phyloP scores from a whole-genome alignment of 2,797 vertebrate species.

The Cyclura pinguis region DNA sequence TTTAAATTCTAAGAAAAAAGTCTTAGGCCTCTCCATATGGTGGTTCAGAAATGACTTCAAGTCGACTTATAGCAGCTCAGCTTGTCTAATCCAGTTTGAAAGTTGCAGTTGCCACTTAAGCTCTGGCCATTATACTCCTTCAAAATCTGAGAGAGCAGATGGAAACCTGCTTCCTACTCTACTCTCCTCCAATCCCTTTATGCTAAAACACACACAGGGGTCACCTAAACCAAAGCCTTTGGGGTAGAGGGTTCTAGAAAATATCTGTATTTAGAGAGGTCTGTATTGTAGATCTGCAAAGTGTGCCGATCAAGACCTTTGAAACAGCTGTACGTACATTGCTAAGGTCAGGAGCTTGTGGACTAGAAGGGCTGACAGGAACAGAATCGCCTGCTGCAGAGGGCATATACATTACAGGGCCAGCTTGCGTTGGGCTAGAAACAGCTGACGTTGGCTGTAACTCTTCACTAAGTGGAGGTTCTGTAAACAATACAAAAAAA shows the following conservation, averaged over 20 bases:
- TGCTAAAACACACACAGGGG: neutral
- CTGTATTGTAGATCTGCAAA: constrained; percentile 13
- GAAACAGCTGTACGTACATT: constrained; percentile 76
- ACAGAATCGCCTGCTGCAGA: constrained; percentile 85
- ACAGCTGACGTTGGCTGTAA: constrained; percentile 84
- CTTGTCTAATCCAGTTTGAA: constrained; percentile 45
- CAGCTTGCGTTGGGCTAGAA: constrained; percentile 84
- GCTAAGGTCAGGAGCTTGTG: constrained; percentile 85
- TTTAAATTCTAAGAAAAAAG: constrained; percentile 25
- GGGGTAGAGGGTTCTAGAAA: constrained; percentile 18
- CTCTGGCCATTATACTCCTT: constrained; percentile 24
- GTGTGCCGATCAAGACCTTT: neutral
- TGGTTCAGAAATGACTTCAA: constrained; percentile 37
- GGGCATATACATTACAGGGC: constrained; percentile 84
- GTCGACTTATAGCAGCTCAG: constrained; percentile 12
- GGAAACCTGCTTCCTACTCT: constrained; percentile 11
- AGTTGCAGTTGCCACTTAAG: constrained; percentile 51
- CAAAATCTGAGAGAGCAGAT: constrained; percentile 38
- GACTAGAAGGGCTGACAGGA: constrained; percentile 86
- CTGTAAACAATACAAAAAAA: constrained; percentile 77
- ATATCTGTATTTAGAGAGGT: neutral
- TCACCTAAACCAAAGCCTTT: neutral
- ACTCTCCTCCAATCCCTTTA: neutral
- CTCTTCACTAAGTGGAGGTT: constrained; percentile 87
- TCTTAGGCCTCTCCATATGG: constrained; percentile 27